Evolutionary conservation across 2,113 vertebrate species (phyloP).

Genomic region (Spilogale gracilis): DNA sequence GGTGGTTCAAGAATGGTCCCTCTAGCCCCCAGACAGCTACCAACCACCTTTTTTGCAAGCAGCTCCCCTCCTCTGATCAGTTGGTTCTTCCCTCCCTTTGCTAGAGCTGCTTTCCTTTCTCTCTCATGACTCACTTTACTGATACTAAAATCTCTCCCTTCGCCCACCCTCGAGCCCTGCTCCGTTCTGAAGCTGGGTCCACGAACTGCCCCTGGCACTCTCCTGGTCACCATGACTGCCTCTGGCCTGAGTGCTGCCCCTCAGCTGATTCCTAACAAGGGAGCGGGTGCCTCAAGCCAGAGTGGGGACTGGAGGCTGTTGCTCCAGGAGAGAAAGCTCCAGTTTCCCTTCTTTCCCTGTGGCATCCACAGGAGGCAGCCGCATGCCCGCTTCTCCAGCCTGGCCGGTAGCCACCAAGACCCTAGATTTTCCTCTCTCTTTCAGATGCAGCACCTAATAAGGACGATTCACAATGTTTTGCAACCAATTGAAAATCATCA

Average conservation of each 20-base stretch:
- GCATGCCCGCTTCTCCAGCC: neutral
- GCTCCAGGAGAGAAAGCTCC: fast-evolving
- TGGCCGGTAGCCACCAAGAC: too few relatives aligned
- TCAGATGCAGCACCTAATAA: too few relatives aligned
- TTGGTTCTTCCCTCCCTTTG: neutral
- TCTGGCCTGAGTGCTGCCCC: neutral
- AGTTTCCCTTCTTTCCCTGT: neutral
- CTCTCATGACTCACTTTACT: neutral
- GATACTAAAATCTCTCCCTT: neutral
- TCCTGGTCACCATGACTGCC: neutral
- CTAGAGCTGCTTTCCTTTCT: neutral
- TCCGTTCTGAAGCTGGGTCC: neutral
- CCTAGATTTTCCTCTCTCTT: neutral
- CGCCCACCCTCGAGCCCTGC: neutral
- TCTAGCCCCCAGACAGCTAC: neutral
- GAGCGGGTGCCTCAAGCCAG: neutral
- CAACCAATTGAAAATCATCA: neutral
- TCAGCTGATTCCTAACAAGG: neutral
- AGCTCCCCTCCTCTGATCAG: neutral
- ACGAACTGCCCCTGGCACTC: too few relatives aligned
- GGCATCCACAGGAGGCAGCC: neutral
- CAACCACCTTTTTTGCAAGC: neutral
- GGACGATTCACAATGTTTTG: neutral
- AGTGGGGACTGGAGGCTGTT: fast-evolving
- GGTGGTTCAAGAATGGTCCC: neutral